Base-by-base conservation (phyloP, 1,140 invertebrate genomes). In the Episyrphus balteatus region DNA sequence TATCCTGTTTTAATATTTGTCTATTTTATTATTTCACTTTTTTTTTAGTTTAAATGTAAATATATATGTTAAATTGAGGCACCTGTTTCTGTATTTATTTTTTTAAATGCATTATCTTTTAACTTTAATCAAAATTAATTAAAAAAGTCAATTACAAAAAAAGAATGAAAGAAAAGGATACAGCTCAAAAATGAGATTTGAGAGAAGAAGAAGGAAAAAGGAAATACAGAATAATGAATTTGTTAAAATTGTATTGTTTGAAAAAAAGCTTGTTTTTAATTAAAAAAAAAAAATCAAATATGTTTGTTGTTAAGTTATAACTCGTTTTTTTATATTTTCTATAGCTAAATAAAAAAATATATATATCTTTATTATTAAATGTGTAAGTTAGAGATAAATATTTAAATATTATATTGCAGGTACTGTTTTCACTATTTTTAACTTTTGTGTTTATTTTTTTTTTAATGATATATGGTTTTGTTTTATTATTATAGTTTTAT, bases 381-480 rank as follows among this genome's bases (percentile, higher is more conserved):
- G 51, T 43, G 46, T 53, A 52, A 6, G 48, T 53, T 53, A 53
- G 55, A 58, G 38, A 38, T 50, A 55, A 49, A 53, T 58, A 51
- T 45, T 52, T 39, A 49, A 53, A 43, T 61, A 55, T 61, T 50
- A 52, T 60, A 57, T 66, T 66, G 62, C 62, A 66, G 62, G 62
- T 66, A 66, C 62, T 66, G 62, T 60, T 62, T 58, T 66, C 66
- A 58, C 62, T 63, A 59, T 65, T 61, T 65, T 55, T 56, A 61
- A 58, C 54, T 53, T 64, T 57, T 46, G 48, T 56, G 59, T 61
- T 41, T 54, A 42, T 43, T 34, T 52, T 44, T 47, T 55, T 37
- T 46, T 50, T 54, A 46, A 57, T 51, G 51, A 51, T 58, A 53
- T 51, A 53, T 54, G 40, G 44, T 49, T 15, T 47, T 42, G 38